Evolutionary conservation across 2,113 vertebrate genomes (phyloP), one percentile per base, ranked within the genome.

Genomic region (Donacobius atricapilla): DNA sequence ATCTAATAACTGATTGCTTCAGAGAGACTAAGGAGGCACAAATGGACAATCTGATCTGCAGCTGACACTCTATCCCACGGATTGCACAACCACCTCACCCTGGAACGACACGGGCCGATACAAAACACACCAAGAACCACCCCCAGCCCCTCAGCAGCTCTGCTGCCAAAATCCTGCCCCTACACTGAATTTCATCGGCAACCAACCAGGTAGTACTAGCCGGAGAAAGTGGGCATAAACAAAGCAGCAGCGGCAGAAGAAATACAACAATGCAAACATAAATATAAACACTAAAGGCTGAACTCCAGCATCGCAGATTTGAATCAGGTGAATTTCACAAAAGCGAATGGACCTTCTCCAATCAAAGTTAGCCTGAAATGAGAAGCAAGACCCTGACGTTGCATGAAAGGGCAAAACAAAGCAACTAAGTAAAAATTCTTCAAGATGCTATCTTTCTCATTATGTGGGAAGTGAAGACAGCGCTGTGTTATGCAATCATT

Each of bases 51-150:
- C 21, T 82, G 51, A 92, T 60, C 69, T 64, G 58, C 5, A 87
- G 86, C 61, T 54, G 88, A 94, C 73, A 81, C 42, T 86, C 84
- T 35, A 93, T 44, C 78, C 71, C 44, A 10, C 3, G 30, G 15
- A 93, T 94, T 96, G 95, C 90, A 92, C 85, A 96, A 92, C 39
- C 35, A 4, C 54, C 86, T 73, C 65, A 94, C 54, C 65, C 80
- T 45, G 31, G 4, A 70, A 60, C 27, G 71, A 94, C 61, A 14
- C 87, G 80, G 65, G 72, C 48, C 2, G n/a, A 78, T 12, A 48
- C 60, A 82, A 90, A 91, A 16, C 71, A 80, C 87, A 18, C 23
- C 70, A 77, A 22, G 44, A 16, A 53, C 42, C 6, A 56, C 50
- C 42, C 78, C n/a, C 44, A 63, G 42, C 48, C 53, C 54, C 81